Percentiles rank a stretch among this genome's conserved stretches.
These are phyloP conservation scores for Drosophila eohydei DNA, from an alignment of 2,888 invertebrate genomes.

Conservation along the genomic window DNA sequence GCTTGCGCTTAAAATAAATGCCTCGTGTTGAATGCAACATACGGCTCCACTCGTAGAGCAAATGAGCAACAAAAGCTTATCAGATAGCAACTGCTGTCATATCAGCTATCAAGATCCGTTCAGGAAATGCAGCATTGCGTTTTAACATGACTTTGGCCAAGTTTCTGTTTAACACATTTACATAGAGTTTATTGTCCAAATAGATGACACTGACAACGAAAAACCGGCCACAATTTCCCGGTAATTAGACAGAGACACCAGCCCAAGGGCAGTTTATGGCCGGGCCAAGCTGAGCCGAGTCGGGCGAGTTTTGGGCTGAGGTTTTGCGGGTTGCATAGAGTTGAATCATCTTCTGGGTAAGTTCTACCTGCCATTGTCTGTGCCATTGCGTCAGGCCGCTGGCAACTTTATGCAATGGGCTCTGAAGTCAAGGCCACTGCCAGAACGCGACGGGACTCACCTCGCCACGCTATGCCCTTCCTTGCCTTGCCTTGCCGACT, in stretches of 20 bases:
- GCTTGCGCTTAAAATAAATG: no score
- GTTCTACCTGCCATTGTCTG: slow-evolving; percentile 59
- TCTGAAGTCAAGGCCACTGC: slow-evolving; percentile 57
- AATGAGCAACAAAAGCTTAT: neutral
- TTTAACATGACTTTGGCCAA: neutral
- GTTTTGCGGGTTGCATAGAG: slow-evolving; percentile 77
- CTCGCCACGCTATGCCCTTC: neutral
- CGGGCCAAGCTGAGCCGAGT: neutral
- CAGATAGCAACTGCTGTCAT: no score
- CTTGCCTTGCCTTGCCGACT: slow-evolving; percentile 18
- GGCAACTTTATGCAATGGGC: slow-evolving; percentile 69
- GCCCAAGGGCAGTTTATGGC: slow-evolving; percentile 47
- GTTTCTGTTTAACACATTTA: slow-evolving; percentile 31
- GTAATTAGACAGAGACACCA: slow-evolving; percentile 39
- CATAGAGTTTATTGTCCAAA: slow-evolving; percentile 9
- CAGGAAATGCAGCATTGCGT: neutral
- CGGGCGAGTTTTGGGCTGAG: slow-evolving; percentile 36
- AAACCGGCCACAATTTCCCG: slow-evolving; percentile 38
- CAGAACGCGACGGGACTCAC: neutral
- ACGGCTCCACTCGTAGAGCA: no score
- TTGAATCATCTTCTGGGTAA: slow-evolving; percentile 67
- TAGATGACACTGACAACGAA: slow-evolving; percentile 11
- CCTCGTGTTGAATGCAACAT: no score
- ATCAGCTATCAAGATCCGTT: neutral
- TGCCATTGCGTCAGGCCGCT: slow-evolving; percentile 58